A percentile compares a stretch with the other conserved stretches of the same genome.
Evolutionary conservation across 1,140 invertebrate species (phyloP).

Genomic region (Psix sp.): DNA sequence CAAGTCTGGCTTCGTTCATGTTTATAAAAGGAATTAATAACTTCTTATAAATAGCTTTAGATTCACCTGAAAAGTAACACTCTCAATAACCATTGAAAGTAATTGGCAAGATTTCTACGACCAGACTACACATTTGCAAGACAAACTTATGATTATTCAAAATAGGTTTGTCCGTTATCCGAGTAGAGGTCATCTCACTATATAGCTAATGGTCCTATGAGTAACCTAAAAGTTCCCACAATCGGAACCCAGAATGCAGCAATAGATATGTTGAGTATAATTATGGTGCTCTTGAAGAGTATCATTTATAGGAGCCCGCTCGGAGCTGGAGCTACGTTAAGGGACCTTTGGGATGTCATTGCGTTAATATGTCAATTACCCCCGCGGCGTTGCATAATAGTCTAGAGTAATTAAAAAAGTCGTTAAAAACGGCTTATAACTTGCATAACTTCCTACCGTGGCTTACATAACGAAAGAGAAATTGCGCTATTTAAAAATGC

Average conservation of each 20-base stretch:
- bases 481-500: conserved; percentile 33
- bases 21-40: too few species aligned
- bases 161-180: too few species aligned
- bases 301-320: conserved; percentile 16
- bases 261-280: conserved; percentile 11
- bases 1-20: too few species aligned
- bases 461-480: conserved; percentile 45
- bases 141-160: too few species aligned
- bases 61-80: too few species aligned
- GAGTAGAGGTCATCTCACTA: too few species aligned
- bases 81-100: too few species aligned
- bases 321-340: conserved; percentile 13
- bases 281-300: conserved; percentile 22
- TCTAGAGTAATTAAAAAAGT: conserved; percentile 27
- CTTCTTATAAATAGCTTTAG: too few species aligned
- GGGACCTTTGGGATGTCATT: conserved; percentile 11
- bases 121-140: too few species aligned
- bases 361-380: conserved; percentile 38
- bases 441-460: conserved; percentile 31
- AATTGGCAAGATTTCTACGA: too few species aligned
- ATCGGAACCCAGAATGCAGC: background rate
- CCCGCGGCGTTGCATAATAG: conserved; percentile 17
- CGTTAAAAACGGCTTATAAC: conserved; percentile 35
- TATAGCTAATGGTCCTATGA: too few species aligned
- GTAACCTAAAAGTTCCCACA: too few species aligned